These are phyloP conservation scores for Poecile atricapillus DNA, from an alignment of 2,113 vertebrate species.

Conservation along the genomic window DNA sequence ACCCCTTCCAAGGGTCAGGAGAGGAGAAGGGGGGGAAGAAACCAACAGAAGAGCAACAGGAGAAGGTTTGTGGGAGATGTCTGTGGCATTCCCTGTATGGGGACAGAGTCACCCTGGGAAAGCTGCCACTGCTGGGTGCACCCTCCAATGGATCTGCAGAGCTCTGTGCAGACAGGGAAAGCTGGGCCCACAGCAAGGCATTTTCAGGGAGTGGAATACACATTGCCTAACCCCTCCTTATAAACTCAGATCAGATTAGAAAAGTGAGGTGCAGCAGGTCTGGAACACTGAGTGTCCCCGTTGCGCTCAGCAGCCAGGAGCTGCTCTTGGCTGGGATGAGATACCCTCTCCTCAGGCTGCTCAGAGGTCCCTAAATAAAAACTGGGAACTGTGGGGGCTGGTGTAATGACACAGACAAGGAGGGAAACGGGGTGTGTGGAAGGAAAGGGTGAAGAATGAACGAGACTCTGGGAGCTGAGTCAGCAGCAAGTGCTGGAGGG, in stretches of 20 bases:
- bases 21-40: background rate
- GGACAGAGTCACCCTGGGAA: background rate
- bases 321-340: background rate
- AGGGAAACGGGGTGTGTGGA: background rate
- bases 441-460: background rate
- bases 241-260: background rate
- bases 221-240: background rate
- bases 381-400: background rate
- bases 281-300: background rate
- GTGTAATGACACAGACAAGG: background rate
- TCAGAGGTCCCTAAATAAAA: background rate
- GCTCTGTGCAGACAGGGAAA: background rate
- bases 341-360: background rate
- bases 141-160: background rate
- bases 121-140: background rate
- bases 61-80: background rate
- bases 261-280: background rate
- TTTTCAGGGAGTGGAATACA: background rate
- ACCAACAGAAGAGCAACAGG: background rate
- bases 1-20: background rate
- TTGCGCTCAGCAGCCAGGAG: background rate
- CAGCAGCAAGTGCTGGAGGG: background rate
- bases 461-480: background rate
- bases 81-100: background rate
- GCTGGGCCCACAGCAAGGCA: background rate